Base-by-base conservation (phyloP, 2,113 vertebrate species). In the Anarrhichthys ocellatus region DNA sequence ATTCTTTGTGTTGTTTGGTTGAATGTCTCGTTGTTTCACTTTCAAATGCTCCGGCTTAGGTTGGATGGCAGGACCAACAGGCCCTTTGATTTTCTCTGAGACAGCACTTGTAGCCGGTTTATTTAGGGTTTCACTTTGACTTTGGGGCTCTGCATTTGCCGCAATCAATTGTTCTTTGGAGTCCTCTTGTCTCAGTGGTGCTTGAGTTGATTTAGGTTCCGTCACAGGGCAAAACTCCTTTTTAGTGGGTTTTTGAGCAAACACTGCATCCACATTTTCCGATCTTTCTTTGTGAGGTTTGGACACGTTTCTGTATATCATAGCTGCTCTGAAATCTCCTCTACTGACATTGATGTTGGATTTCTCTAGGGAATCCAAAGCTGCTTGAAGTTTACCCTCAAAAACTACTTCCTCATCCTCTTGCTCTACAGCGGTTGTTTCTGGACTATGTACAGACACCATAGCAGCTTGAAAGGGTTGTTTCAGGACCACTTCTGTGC, bases 271-370 rank as follows among this genome's bases (percentile, higher is more conserved):
- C 66, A 72, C 90, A 80, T 89, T 91, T 88, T 94, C 91, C 61
- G 91, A 91, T 81, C 84, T 89, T 76, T 88, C 79, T 86, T 92
- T 86, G 88, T 89, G 69, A 71, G 94, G 87, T 92, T 94, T 95
- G 78, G 94, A 92, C 78, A 95, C 90, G 68, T 96, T 96, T 87
- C 93, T 96, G 94, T 97, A 97, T 89, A 96, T 96, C 96, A 98
- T 97, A 50, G 90, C 92, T 69, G 92, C 95, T 95, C 91, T 97
- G 94, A 96, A 97, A 86, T 97, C 97, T 69, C 97, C 97, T 91
- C 91, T 95, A 81, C 94, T 94, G 77, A 97, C 92, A 94, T 98
- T 98, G 86, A 98, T 72, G 36, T 96, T 96, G 50, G 96, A 97
- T 82, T 93, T 97, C 87, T 94, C 96, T 83, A 98, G 92, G 0